Evolutionary conservation across 1,140 invertebrate species (phyloP).

Genomic region (Lepidurus arcticus): DNA sequence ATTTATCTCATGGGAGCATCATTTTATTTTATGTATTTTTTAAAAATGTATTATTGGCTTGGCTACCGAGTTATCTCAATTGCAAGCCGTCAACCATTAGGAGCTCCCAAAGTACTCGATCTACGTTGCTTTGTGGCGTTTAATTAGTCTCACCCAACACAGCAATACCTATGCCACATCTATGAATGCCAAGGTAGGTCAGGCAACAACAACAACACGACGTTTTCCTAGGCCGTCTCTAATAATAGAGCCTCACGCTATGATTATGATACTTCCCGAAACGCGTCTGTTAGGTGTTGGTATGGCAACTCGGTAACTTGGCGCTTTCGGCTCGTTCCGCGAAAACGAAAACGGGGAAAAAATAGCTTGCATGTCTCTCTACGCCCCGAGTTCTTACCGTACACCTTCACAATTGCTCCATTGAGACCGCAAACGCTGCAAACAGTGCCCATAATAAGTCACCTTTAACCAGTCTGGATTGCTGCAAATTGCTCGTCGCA

Average conservation of each 20-base stretch:
- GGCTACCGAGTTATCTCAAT: not conserved
- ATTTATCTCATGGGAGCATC: not conserved
- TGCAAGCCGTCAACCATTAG: not conserved
- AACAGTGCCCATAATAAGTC: no score
- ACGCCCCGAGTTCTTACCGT: not conserved
- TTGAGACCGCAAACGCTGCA: no score
- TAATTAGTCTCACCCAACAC: not conserved
- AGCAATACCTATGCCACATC: not conserved
- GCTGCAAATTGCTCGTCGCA: no score
- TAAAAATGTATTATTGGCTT: not conserved
- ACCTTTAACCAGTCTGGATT: no score
- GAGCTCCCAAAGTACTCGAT: not conserved
- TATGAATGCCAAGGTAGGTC: not conserved
- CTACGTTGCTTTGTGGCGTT: no score
- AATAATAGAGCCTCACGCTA: not conserved
- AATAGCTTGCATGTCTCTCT: not conserved
- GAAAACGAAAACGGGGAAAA: not conserved
- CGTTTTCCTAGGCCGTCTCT: not conserved
- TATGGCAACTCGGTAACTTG: not conserved
- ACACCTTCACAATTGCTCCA: no score
- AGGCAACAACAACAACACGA: not conserved
- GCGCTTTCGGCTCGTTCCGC: not conserved
- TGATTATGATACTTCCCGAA: not conserved
- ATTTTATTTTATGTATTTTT: not conserved
- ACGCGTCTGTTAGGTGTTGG: constrained; percentile 1